Evolutionary conservation across 2,113 vertebrate species (phyloP).

Genomic region (Bubo blakistoni): DNA sequence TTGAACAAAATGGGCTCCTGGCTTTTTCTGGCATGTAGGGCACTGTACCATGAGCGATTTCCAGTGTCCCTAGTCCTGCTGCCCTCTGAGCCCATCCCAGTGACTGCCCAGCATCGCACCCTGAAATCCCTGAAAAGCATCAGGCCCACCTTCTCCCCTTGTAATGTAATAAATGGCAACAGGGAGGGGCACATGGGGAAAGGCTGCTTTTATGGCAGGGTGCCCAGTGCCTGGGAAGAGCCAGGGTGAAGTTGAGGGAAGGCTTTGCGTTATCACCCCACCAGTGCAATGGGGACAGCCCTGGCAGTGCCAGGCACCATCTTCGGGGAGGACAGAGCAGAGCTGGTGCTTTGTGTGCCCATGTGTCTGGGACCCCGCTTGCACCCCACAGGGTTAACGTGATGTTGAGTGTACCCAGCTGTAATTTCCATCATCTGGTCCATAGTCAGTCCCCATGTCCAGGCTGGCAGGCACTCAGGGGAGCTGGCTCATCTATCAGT

Average conservation of each 20-base stretch:
- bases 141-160: neutral
- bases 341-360: neutral
- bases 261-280: neutral
- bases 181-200: rapidly evolving
- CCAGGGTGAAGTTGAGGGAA: neutral
- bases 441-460: neutral
- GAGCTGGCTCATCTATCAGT: neutral
- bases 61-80: neutral
- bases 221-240: neutral
- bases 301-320: neutral
- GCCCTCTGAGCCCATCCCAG: neutral
- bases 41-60: rapidly evolving
- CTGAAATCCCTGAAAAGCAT: neutral
- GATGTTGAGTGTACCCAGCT: neutral
- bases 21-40: neutral
- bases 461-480: neutral
- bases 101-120: neutral
- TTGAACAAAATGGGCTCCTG: neutral
- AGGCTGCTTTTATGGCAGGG: neutral
- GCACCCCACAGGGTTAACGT: rapidly evolving
- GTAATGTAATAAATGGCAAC: neutral
- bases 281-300: rapidly evolving
- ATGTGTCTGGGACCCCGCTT: rapidly evolving
- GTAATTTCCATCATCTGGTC: neutral
- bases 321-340: neutral